Evolutionary conservation across 2,888 invertebrate genomes (phyloP), one percentile per base, ranked within the genome.

Genomic region (Aplocera efformata): DNA sequence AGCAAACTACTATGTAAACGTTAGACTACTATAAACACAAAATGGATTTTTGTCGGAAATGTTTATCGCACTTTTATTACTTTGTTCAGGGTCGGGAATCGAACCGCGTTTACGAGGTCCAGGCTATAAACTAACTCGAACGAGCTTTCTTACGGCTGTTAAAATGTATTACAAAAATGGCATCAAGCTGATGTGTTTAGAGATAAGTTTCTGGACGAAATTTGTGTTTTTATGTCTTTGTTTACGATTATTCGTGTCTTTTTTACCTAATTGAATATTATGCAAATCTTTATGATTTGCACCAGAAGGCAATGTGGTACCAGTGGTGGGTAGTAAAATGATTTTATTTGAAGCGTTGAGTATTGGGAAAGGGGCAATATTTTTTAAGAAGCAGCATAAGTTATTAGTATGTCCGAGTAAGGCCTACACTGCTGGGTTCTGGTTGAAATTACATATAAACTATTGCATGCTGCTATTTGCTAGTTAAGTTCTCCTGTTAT

Each of bases 61-160:
- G 60, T 75, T 77, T 75, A 79, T 74, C 58, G 63, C 49, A 45
- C 49, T 67, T 78, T 79, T 77, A 79, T 66, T 66, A 56, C 68
- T 73, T 65, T 67, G 66, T 67, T 68, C 66, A 62, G 67, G 56
- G 70, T 58, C 61, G 61, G 57, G 70, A 75, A 72, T 77, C 74
- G 72, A 72, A 79, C 67, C 60, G 63, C 58, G 67, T 68, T 79
- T 79, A 80, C 71, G 77, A 77, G 66, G 63, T 61, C 56, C 58
- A 39, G 51, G 71, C 60, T 63, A 66, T 79, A 78, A 79, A 78
- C 63, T 61, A 63, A 69, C 58, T 59, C 51, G 59, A 68, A 68
- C 67, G 68, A 71, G 63, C 60, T 64, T 58, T 65, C 53, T 66
- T 62, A 67, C 56, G 49, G 66, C 61, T 58, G 64, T 72, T 73